Conservation (phyloP, 2,888 invertebrate species). For the Busseola fusca region DNA sequence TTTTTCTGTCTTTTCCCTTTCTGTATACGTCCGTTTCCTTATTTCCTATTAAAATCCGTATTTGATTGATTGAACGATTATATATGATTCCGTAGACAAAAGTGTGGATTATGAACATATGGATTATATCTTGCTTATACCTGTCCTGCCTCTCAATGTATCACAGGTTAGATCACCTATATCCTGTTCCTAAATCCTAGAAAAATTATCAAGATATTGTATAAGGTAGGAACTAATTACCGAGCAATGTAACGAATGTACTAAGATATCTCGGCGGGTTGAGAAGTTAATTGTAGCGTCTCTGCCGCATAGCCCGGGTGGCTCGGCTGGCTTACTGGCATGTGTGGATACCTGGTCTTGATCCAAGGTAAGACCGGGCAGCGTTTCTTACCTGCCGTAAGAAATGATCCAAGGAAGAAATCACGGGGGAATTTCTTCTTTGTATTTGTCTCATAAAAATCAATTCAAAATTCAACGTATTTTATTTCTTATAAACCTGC, state of each 20-base stretch:
- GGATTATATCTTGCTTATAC: not conserved
- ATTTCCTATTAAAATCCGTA: no score
- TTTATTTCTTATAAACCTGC: not conserved
- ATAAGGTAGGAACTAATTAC: slow-evolving; percentile 50
- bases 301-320: slow-evolving; percentile 35
- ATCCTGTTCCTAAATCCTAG: not conserved
- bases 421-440: not conserved
- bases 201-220: slow-evolving; percentile 7
- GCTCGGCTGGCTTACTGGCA: slow-evolving; percentile 2
- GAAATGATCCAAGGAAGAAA: not conserved
- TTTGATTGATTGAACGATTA: no score
- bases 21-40: no score
- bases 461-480: not conserved
- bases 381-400: not conserved
- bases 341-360: not conserved
- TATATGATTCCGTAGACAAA: no score
- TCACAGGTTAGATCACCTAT: not conserved
- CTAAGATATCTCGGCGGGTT: slow-evolving; percentile 16
- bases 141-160: not conserved
- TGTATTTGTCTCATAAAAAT: not conserved
- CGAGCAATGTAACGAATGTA: slow-evolving; percentile 24
- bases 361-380: slow-evolving; percentile 16
- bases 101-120: not conserved
- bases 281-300: slow-evolving; percentile 47
- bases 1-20: no score